Conservation (phyloP, 1,140 invertebrate species). For the Papilio aristodemus region DNA sequence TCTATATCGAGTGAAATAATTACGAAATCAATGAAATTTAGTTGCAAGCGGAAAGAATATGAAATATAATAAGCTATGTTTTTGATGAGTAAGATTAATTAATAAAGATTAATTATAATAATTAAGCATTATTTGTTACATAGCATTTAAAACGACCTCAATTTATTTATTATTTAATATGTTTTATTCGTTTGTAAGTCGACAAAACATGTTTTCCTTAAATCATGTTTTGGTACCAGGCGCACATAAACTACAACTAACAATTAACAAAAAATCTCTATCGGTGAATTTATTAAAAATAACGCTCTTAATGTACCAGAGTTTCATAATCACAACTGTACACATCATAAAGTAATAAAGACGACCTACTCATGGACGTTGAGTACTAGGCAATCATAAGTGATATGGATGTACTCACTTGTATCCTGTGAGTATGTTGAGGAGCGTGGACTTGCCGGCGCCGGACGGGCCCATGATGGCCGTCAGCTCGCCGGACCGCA, state of each 20-base stretch:
- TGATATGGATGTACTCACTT: conserved; percentile 83
- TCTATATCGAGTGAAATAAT: background rate
- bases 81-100: background rate
- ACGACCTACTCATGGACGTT: background rate
- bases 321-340: background rate
- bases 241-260: no score
- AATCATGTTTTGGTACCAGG: no score
- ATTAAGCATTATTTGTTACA: no score
- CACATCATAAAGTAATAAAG: no score
- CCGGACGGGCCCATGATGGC: no score
- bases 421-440: conserved; percentile 93
- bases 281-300: background rate
- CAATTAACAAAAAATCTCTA: no score
- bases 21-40: background rate
- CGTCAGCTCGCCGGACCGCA: conserved; percentile 92
- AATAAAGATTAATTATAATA: no score
- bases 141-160: no score
- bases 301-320: background rate
- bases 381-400: conserved; percentile 33
- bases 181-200: no score
- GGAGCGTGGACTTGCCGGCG: conserved; percentile 94
- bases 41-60: background rate
- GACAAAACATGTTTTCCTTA: no score
- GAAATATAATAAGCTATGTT: background rate
- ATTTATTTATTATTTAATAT: no score